Conservation (phyloP, 2,797 vertebrate species). For the Poecilia velifera region DNA sequence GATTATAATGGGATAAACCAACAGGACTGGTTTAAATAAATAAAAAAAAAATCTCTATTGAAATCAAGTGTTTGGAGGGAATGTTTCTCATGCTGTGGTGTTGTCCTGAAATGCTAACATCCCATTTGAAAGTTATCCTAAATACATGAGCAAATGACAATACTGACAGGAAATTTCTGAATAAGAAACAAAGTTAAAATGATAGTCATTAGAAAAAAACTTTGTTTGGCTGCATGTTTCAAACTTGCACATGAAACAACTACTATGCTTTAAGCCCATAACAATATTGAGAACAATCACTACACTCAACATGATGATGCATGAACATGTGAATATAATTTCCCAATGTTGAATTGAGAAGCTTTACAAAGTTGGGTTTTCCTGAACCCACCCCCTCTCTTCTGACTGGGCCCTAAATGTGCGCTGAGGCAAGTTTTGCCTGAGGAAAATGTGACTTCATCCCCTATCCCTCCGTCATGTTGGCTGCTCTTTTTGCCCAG, state of each 20-base stretch:
- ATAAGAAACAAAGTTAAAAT: not conserved
- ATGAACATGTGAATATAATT: too few relatives aligned
- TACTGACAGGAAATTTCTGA: not conserved
- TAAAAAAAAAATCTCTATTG: not conserved
- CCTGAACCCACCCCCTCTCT: not conserved
- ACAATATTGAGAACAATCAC: too few relatives aligned
- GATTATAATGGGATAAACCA: not conserved
- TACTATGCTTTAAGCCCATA: too few relatives aligned
- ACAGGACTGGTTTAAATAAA: not conserved
- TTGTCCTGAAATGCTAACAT: not conserved
- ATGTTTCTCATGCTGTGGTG: not conserved
- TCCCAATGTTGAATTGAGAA: too few relatives aligned
- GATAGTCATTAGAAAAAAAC: not conserved
- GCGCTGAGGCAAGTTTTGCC: constrained; percentile 4
- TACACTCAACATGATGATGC: too few relatives aligned
- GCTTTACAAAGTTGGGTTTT: too few relatives aligned
- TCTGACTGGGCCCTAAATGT: constrained; percentile 10
- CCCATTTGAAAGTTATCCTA: not conserved
- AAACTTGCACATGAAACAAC: too few relatives aligned
- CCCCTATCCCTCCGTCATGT: not conserved
- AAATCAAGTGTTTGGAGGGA: not conserved
- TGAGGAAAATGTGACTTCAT: constrained; percentile 27
- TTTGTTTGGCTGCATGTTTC: too few relatives aligned
- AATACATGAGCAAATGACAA: not conserved
- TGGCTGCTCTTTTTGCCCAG: constrained; percentile 35